Conservation (phyloP, 2,888 invertebrate genomes). For the Lampropteryx suffumata region DNA sequence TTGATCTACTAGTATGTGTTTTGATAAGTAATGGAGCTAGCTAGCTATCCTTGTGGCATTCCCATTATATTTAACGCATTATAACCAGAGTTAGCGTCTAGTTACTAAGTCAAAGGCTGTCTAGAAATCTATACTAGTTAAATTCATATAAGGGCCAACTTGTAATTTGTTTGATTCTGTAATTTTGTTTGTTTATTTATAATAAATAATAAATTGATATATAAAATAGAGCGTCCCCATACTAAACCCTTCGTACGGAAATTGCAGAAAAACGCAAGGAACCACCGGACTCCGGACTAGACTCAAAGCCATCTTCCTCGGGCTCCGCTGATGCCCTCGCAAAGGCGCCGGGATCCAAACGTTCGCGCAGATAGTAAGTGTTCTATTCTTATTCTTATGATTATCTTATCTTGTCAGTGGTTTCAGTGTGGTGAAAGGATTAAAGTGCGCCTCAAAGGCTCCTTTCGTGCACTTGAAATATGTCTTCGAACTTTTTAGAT, state of each 20-base stretch:
- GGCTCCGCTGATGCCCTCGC: constrained; percentile 64
- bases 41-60: neutral
- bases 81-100: too few species aligned
- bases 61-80: neutral
- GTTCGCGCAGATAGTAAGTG: constrained; percentile 92
- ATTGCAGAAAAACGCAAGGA: constrained; percentile 91
- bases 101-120: too few species aligned
- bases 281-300: constrained; percentile 86
- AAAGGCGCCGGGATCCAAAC: constrained; percentile 79
- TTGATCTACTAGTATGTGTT: too few species aligned
- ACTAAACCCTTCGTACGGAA: constrained; percentile 1
- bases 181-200: too few species aligned
- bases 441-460: neutral
- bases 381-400: neutral
- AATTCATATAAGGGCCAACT: too few species aligned
- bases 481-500: too few species aligned
- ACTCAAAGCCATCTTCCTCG: constrained; percentile 77
- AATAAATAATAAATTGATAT: too few species aligned
- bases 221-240: too few species aligned
- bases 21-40: neutral
- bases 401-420: too few species aligned
- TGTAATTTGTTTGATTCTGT: too few species aligned
- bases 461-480: neutral
- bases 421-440: too few species aligned
- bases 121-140: too few species aligned